Conservation (phyloP, 2,113 vertebrate genomes). For the Protomyctophum bolini region DNA sequence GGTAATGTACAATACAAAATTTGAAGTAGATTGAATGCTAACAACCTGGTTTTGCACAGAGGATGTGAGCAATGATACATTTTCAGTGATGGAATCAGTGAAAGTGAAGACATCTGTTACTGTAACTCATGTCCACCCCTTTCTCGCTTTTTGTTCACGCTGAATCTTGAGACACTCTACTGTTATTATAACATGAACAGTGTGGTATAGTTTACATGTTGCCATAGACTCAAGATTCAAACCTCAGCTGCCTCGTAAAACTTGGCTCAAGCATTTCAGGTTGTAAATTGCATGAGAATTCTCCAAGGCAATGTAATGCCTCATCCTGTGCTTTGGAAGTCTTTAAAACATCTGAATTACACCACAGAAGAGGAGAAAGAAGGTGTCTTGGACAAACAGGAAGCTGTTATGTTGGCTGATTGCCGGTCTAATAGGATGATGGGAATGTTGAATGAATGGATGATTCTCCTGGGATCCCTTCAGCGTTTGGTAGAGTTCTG, state of each 20-base stretch:
- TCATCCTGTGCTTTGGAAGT: slow-evolving; percentile 43
- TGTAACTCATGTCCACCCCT: slow-evolving; percentile 64
- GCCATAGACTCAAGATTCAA: slow-evolving; percentile 24
- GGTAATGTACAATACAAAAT: no score
- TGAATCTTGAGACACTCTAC: slow-evolving; percentile 34
- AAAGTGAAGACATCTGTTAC: slow-evolving; percentile 65
- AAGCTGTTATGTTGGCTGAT: slow-evolving; percentile 74
- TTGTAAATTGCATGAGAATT: slow-evolving; percentile 57
- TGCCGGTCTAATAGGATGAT: slow-evolving; percentile 76
- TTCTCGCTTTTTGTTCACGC: slow-evolving; percentile 51
- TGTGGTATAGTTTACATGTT: slow-evolving; percentile 16
- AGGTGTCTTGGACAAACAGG: slow-evolving; percentile 72
- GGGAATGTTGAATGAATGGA: slow-evolving; percentile 73
- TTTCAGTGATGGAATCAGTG: slow-evolving; percentile 49
- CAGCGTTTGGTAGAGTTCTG: slow-evolving; percentile 64
- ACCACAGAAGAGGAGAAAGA: slow-evolving; percentile 56
- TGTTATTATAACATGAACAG: slow-evolving; percentile 19
- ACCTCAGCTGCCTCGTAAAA: slow-evolving; percentile 47
- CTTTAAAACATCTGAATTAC: slow-evolving; percentile 74
- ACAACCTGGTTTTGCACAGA: no score
- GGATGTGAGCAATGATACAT: slow-evolving; percentile 2
- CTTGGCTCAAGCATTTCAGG: slow-evolving; percentile 46
- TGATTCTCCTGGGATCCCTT: slow-evolving; percentile 65
- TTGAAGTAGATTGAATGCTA: no score
- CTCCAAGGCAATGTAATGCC: slow-evolving; percentile 54